Base-by-base conservation (phyloP, 2,888 invertebrate species). In the Aproaerema taeniolella region DNA sequence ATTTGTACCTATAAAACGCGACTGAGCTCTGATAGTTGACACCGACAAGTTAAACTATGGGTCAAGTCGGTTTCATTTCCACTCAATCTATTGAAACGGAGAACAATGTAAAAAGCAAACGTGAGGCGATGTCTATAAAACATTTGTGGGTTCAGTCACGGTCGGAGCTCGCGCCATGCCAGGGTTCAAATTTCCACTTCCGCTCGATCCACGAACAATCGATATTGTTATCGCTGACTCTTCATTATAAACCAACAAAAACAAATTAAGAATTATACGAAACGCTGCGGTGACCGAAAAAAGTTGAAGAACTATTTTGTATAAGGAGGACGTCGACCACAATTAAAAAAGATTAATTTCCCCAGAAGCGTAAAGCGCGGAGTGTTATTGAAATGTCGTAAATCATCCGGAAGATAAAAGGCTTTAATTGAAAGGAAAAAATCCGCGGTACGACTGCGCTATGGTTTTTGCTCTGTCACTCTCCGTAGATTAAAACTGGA, bases 121-220 rank as follows among this genome's bases (percentile, higher is more conserved):
- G 66, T 69, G 63, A 66, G 65, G 63, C 47, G 53, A 45, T 44
- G 60, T 53, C 58, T 57, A 55, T 69, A 67, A 67, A 72, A 65
- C 69, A 68, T 73, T 75, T 74, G 74, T 75, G 71, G 72, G 68
- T 61, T 72, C 72, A 68, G 79, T 83, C 80, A 81, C 80, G 81
- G 77, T 77, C 67, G 62, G 61, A 64, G 65, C 65, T 67, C 60
- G 60, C 68, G 58, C 64, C 69, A 68, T 77, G 69, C 66, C 71
- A 64, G 70, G 72, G 73, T 67, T 82, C 73, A 71, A 77, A 79
- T 82, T 81, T 73, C 75, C 63, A 79, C 78, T 77, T 82, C 82
- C 82, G 81, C 61, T 61, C n/a, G 60, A 67, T 66, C 67, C 67
- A 70, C 72, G 69, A 74, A 80, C 79, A 81, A 82, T 81, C 78